Conservation (phyloP, 1,140 invertebrate genomes). For the Drosophila pseudoobscura region DNA sequence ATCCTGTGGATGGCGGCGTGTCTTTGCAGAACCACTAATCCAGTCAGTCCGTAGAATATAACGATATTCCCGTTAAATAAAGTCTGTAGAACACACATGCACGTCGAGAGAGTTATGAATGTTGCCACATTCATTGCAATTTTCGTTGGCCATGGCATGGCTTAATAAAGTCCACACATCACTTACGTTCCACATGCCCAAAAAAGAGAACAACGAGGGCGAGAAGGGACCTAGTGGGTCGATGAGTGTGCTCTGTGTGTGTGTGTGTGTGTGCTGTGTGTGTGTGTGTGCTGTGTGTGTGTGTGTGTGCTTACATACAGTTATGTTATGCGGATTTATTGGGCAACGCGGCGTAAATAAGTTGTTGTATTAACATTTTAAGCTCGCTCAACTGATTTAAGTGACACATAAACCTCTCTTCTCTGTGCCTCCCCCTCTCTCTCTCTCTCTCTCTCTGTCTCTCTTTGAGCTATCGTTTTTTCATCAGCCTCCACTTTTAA, state of each 20-base stretch:
- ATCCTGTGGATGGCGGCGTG: no score
- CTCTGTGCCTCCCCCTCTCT: no score
- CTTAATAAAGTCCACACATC: slow-evolving; percentile 15
- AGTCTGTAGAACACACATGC: no score
- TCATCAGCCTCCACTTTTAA: slow-evolving; percentile 17
- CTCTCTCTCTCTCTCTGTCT: no score
- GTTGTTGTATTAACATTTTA: slow-evolving; percentile 27
- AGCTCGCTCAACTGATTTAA: slow-evolving; percentile 24
- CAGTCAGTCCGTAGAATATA: no score
- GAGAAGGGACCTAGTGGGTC: no score
- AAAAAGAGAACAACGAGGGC: no score
- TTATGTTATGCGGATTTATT: slow-evolving; percentile 15
- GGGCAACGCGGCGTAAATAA: slow-evolving; percentile 21
- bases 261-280: neutral
- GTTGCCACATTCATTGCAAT: neutral
- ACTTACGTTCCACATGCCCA: neutral
- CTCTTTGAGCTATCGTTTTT: neutral
- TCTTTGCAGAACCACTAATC: no score
- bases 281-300: slow-evolving; percentile 1
- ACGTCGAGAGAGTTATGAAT: no score
- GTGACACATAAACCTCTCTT: slow-evolving; percentile 3
- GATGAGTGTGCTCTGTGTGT: neutral
- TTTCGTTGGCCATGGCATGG: neutral
- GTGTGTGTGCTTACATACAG: slow-evolving; percentile 1
- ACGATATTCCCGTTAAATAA: no score